Conservation (phyloP, 2,888 invertebrate genomes). For the Andrena trimmerana region DNA sequence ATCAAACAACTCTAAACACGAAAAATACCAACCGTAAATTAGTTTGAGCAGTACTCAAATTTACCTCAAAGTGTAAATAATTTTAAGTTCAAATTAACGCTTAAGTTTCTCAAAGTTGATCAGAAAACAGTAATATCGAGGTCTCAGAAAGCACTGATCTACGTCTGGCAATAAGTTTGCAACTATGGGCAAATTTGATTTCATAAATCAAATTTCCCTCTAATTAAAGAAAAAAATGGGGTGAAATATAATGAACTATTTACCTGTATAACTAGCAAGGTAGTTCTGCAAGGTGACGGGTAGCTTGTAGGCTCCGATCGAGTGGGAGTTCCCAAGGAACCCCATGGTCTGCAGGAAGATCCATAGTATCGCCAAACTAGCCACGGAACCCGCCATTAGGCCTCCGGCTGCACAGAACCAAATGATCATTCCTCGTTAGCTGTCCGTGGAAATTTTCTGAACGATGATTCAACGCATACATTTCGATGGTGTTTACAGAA, state of each 20-base stretch:
- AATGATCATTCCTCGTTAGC: constrained; percentile 30
- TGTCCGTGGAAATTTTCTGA: not conserved
- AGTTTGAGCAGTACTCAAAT: not conserved
- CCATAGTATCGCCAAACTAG: constrained; percentile 80
- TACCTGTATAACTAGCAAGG: constrained; percentile 75
- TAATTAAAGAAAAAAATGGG: not conserved
- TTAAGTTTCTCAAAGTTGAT: too few relatives aligned
- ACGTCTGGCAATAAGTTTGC: too few relatives aligned
- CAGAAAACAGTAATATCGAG: too few relatives aligned
- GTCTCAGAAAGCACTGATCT: too few relatives aligned
- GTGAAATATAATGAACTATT: constrained; percentile 25
- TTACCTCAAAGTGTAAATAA: not conserved
- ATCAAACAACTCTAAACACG: not conserved
- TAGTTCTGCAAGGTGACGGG: constrained; percentile 76
- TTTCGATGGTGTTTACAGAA: constrained; percentile 19
- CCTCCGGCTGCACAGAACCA: constrained; percentile 77
- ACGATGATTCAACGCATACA: constrained; percentile 40
- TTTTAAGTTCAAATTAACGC: not conserved
- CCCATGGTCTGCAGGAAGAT: constrained; percentile 79
- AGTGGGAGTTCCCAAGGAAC: constrained; percentile 75
- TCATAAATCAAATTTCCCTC: not conserved
- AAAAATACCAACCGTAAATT: not conserved
- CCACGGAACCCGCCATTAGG: constrained; percentile 82
- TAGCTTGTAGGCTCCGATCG: constrained; percentile 74
- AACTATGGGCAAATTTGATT: not conserved